phyloP scores from a whole-genome alignment of 1,140 invertebrate genomes.

The Olivierus martensii region DNA sequence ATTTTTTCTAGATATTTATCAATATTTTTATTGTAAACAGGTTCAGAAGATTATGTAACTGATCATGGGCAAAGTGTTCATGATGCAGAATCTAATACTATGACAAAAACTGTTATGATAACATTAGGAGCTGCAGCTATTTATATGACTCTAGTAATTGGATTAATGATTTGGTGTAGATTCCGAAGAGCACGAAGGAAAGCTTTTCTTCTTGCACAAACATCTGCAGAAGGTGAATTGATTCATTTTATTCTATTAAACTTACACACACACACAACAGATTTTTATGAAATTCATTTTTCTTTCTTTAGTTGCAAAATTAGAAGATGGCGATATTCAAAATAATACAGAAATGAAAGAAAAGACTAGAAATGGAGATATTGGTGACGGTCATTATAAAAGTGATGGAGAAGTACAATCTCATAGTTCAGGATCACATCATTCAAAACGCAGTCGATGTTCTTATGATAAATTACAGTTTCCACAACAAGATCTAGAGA shows the following conservation, averaged over 20 bases:
- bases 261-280: conserved; percentile 1
- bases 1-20: conserved; percentile 61
- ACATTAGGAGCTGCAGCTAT: conserved; percentile 77
- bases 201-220: conserved; percentile 27
- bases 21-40: conserved; percentile 40
- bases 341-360: conserved; percentile 35
- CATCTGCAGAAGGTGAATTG: conserved; percentile 11
- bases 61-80: conserved; percentile 41
- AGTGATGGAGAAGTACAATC: conserved; percentile 62
- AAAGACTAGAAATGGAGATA: neutral
- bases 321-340: conserved; percentile 35
- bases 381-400: neutral
- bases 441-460: conserved; percentile 41
- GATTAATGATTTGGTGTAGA: conserved; percentile 82
- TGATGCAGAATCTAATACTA: conserved; percentile 30
- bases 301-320: neutral
- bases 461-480: conserved; percentile 60
- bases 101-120: conserved; percentile 79
- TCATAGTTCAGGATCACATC: conserved; percentile 36
- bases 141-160: conserved; percentile 79
- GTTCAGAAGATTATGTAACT: conserved; percentile 56
- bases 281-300: conserved; percentile 3
- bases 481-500: conserved; percentile 53
- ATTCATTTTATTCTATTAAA: neutral
- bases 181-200: conserved; percentile 55